phyloP scores from a whole-genome alignment of 2,888 invertebrate genomes.

The Therioaphis trifolii region DNA sequence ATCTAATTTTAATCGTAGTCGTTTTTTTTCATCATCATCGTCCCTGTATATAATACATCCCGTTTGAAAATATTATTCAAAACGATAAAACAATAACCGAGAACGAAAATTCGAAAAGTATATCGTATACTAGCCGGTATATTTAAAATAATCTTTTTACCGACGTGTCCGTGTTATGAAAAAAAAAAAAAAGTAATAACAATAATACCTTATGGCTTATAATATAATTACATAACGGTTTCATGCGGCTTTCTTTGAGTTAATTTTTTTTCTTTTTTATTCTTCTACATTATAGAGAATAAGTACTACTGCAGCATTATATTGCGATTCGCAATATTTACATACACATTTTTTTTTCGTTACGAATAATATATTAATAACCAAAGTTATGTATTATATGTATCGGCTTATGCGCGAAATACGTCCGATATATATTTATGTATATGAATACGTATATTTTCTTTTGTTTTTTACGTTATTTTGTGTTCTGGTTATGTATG shows the following conservation, averaged over 20 bases:
- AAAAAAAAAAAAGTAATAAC: background rate
- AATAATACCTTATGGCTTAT: too few relatives aligned
- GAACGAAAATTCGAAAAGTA: background rate
- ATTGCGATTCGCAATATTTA: constrained; percentile 30
- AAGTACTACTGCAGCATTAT: constrained; percentile 29
- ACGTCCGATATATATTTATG: background rate
- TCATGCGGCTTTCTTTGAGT: background rate
- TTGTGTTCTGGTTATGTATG: constrained; percentile 61
- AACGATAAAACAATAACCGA: too few relatives aligned
- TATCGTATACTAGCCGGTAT: background rate
- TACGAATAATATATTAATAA: background rate
- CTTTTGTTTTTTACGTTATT: constrained; percentile 56
- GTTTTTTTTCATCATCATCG: background rate
- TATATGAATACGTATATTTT: background rate
- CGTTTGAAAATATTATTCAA: too few relatives aligned
- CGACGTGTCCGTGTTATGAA: too few relatives aligned
- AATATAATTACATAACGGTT: background rate
- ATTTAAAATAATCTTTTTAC: background rate
- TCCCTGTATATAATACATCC: too few relatives aligned
- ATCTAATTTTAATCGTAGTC: constrained; percentile 6
- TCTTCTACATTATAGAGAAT: background rate
- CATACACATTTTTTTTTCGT: constrained; percentile 13
- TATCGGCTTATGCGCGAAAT: background rate
- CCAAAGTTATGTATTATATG: background rate
- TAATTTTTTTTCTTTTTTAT: constrained; percentile 2